Conservation (phyloP, 2,113 vertebrate species). For the human region GRCh38 chr3:82294001-82294500, state of each 20-base stretch:
- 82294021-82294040: not conserved
- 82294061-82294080: not conserved
- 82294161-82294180: not conserved
- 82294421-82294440: not conserved
- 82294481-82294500: conserved; percentile 32
- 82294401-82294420: conserved; percentile 47
- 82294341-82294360: conserved; percentile 21
- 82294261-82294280: not conserved
- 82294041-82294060: not conserved
- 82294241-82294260: not conserved
- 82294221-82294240: not conserved
- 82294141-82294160: not conserved
- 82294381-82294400: not conserved
- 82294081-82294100: not conserved
- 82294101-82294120: not conserved
- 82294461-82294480: not conserved
- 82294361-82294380: not conserved
- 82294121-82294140: not conserved
- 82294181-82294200: not conserved
- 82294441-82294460: not conserved
- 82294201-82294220: not conserved
- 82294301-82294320: not conserved
- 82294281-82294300: not conserved
- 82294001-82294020: not conserved
- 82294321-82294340: not conserved